Percentiles rank a stretch among this genome's conserved stretches.
These are phyloP conservation scores for Drosophila equinoxialis DNA, from an alignment of 1,140 invertebrate species.

Conservation along the genomic window DNA sequence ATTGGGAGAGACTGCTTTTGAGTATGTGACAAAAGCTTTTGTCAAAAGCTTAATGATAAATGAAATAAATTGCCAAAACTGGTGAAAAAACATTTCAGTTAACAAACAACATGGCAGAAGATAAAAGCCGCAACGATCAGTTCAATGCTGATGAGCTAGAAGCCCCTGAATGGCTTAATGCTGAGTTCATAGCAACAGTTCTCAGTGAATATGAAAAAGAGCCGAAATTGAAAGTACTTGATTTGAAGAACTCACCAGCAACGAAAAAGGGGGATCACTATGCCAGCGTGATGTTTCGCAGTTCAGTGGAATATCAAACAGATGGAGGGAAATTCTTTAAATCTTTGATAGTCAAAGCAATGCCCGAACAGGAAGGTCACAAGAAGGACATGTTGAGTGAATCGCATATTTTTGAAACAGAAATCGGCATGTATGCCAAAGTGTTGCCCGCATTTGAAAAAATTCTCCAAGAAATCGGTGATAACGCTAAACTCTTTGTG, in stretches of 20 bases:
- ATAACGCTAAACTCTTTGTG: conserved; percentile 39
- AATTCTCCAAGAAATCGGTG: conserved; percentile 42
- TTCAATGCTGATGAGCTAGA: conserved; percentile 68
- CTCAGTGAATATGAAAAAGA: conserved; percentile 37
- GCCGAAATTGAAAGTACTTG: conserved; percentile 33
- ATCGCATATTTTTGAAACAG: conserved; percentile 49
- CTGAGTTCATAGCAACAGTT: conserved; percentile 47
- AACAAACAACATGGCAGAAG: conserved; percentile 19
- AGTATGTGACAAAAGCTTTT: not conserved
- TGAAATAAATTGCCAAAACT: not conserved
- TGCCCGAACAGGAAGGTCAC: conserved; percentile 55
- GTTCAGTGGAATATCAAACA: conserved; percentile 28
- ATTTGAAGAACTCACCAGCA: conserved; percentile 56
- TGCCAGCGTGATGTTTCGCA: conserved; percentile 64
- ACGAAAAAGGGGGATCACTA: conserved; percentile 73
- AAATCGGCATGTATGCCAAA: conserved; percentile 57
- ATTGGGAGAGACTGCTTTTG: not conserved
- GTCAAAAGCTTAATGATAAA: conserved; percentile 4
- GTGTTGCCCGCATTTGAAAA: conserved; percentile 54
- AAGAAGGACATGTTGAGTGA: conserved; percentile 57
- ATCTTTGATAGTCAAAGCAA: conserved; percentile 63
- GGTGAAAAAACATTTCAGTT: conserved; percentile 7
- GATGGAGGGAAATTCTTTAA: conserved; percentile 4
- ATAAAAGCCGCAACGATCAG: not conserved
- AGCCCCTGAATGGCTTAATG: conserved; percentile 60